Base-by-base conservation (phyloP, 2,113 vertebrate species). In the Misgurnus mizolepis region DNA sequence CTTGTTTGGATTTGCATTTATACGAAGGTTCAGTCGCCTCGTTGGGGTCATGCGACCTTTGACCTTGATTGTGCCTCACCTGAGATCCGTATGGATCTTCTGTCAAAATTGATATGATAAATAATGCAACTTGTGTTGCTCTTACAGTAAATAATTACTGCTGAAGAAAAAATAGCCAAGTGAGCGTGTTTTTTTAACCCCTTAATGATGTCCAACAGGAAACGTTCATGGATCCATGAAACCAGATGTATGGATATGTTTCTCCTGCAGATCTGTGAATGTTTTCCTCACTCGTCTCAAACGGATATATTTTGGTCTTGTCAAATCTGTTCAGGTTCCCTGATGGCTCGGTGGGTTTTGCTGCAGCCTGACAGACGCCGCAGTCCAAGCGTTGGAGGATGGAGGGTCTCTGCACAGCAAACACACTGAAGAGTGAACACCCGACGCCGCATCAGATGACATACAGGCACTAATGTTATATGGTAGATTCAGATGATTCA, bases 281-380 rank as follows among this genome's bases (percentile, higher is more conserved):
- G 77, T 77, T 84, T 86, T 88, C 62, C 76, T 78, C 76, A 62
- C 75, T 67, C 67, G 45, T 79, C 76, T 62, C 73, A 22, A 22
- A 22, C 72, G 82, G 76, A 15, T 83, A 81, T 84, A 84, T 85
- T 86, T 86, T 65, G 56, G 84, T 88, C 76, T 79, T 81, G 75
- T 86, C 81, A 80, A 85, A 83, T 80, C 78, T 69, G 74, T 82
- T 80, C 86, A 74, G 80, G 65, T 71, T 86, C 78, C 70, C 67
- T 76, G 76, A 81, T 75, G 81, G 84, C 73, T 69, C 79, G 71
- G 78, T 43, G 74, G 62, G 61, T 83, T 78, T 79, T 66, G 78
- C 64, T 49, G 70, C 65, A 60, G 82, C 64, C 78, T 82, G 86
- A 77, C 82, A 69, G 76, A 77, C 75, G 55, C 78, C 83, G 8